A percentile compares a stretch with the other conserved stretches of the same genome.
Conservation (phyloP, 2,113 vertebrate species). For the Trematocara nigrifrons region DNA sequence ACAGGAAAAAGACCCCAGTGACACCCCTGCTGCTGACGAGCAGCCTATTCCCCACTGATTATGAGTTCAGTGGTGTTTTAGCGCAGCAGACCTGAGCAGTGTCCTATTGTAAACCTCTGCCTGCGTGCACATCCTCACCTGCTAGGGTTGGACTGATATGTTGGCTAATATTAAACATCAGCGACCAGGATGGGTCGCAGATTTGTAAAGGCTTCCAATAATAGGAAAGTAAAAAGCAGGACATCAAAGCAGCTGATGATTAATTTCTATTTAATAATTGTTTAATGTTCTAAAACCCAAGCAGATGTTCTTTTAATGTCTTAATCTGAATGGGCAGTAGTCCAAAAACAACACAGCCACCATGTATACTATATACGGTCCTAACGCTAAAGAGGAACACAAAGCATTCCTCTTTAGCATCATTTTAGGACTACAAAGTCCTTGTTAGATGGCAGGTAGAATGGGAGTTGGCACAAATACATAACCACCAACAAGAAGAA, state of each 20-base stretch:
- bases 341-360: background rate
- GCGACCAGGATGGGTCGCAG: background rate
- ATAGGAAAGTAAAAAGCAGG: background rate
- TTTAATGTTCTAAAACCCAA: background rate
- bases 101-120: background rate
- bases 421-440: background rate
- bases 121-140: background rate
- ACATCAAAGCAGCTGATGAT: background rate
- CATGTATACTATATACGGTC: background rate
- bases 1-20: background rate
- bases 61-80: background rate
- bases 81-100: background rate
- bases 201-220: background rate
- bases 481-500: background rate
- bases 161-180: background rate
- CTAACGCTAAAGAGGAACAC: background rate
- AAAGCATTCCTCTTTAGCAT: background rate
- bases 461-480: background rate
- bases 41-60: background rate
- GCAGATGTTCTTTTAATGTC: background rate
- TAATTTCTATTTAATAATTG: background rate
- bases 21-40: background rate
- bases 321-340: background rate
- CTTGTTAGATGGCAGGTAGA: background rate
- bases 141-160: background rate